Conservation (phyloP, 2,888 invertebrate species). For the Congeria kusceri region DNA sequence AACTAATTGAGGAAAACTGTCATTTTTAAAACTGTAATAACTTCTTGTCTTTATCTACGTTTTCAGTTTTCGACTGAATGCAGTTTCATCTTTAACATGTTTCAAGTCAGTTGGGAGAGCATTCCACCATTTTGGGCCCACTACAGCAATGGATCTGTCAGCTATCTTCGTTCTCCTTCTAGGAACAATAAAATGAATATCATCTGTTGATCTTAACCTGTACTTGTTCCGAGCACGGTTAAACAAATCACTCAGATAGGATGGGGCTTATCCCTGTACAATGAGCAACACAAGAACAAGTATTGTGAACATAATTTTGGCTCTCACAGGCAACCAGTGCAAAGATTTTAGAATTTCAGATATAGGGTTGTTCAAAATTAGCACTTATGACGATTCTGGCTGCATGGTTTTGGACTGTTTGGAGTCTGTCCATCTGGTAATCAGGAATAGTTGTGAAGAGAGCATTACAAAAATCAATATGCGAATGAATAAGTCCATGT, state of each 20-base stretch:
- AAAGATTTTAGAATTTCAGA: constrained; percentile 7
- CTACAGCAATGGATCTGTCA: constrained; percentile 16
- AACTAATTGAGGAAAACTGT: too few species aligned
- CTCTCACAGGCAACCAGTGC: constrained; percentile 12
- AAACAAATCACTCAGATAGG: neutral
- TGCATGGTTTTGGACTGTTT: constrained; percentile 5
- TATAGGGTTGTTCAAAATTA: neutral
- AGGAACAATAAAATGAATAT: constrained; percentile 8
- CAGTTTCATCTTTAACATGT: too few species aligned
- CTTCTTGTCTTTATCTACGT: too few species aligned
- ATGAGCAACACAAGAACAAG: neutral
- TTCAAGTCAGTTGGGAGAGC: too few species aligned
- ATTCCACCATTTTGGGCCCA: constrained; percentile 21
- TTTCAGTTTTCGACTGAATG: too few species aligned
- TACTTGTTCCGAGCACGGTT: constrained; percentile 2
- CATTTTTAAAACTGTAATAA: too few species aligned
- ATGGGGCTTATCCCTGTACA: neutral
- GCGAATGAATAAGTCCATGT: constrained; percentile 17
- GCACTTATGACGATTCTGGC: constrained; percentile 2
- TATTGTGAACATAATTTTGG: constrained; percentile 13
- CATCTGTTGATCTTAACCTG: neutral
- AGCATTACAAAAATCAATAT: constrained; percentile 13
- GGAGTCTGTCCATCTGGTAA: constrained; percentile 11
- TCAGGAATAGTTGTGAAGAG: constrained; percentile 8
- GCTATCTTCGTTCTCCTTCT: constrained; percentile 11